These are phyloP conservation scores for Cheilosia pagana DNA, from an alignment of 2,888 invertebrate genomes.

Conservation along the genomic window DNA sequence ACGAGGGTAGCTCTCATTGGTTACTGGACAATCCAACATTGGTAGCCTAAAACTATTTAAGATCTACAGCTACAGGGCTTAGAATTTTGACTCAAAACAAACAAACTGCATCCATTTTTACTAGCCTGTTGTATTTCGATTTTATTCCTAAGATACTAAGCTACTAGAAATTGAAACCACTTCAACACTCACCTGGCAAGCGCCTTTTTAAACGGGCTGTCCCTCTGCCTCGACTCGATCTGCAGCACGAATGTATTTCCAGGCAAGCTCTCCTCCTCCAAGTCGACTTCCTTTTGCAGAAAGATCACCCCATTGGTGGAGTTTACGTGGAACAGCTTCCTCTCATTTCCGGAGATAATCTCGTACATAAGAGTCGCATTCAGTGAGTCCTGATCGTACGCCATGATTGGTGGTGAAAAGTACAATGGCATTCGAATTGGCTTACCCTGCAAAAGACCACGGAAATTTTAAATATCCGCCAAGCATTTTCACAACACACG, in stretches of 20 bases:
- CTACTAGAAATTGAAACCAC: neutral
- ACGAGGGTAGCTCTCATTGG: neutral
- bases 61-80: too few species aligned
- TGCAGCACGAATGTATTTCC: constrained; percentile 90
- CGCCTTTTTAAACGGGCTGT: constrained; percentile 90
- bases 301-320: constrained; percentile 90
- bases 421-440: constrained; percentile 88
- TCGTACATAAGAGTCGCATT: constrained; percentile 90
- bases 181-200: constrained; percentile 84
- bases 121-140: too few species aligned
- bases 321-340: constrained; percentile 90
- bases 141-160: too few species aligned
- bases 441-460: constrained; percentile 85
- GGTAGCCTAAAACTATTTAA: too few species aligned
- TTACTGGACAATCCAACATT: too few species aligned
- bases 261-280: constrained; percentile 90
- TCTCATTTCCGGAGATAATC: constrained; percentile 91
- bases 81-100: too few species aligned
- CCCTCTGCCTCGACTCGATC: constrained; percentile 91
- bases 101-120: too few species aligned
- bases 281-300: constrained; percentile 91
- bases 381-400: constrained; percentile 92
- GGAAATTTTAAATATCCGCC: neutral
- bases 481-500: neutral
- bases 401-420: constrained; percentile 89